A percentile compares a stretch with the other conserved stretches of the same genome.
Conservation (phyloP, 2,113 vertebrate species). For the Butorides virescens region DNA sequence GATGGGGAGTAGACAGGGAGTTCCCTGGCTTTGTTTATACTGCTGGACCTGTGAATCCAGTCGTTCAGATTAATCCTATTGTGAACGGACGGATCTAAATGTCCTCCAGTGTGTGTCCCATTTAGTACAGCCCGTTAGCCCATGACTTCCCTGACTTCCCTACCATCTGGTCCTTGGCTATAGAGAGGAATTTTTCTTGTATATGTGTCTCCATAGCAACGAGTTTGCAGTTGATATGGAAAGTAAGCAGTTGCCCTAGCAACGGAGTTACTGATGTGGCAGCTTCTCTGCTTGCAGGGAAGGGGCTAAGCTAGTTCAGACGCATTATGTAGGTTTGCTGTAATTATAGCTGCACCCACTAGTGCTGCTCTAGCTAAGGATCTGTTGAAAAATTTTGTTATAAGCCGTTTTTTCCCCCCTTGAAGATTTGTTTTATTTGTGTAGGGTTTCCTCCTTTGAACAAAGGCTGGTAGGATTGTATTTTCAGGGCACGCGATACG, state of each 20-base stretch:
- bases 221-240: constrained; percentile 92
- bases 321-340: constrained; percentile 42
- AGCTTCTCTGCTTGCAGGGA: constrained; percentile 71
- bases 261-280: constrained; percentile 93
- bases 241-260: constrained; percentile 95
- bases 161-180: constrained; percentile 92
- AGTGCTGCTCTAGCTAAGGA: constrained; percentile 11
- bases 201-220: constrained; percentile 92
- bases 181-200: constrained; percentile 91
- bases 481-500: neutral
- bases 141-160: constrained; percentile 78
- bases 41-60: constrained; percentile 35
- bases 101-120: constrained; percentile 43
- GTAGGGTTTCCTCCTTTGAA: constrained; percentile 32
- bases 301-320: constrained; percentile 70
- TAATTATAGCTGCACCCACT: constrained; percentile 39
- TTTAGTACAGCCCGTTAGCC: constrained; percentile 66
- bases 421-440: neutral
- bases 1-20: neutral
- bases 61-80: constrained; percentile 39
- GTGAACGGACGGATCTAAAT: neutral
- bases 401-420: neutral
- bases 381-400: neutral
- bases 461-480: constrained; percentile 22
- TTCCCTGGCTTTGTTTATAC: constrained; percentile 46